These are phyloP conservation scores for Hydropsyche tenuis DNA, from an alignment of 1,140 invertebrate species.

Conservation along the genomic window DNA sequence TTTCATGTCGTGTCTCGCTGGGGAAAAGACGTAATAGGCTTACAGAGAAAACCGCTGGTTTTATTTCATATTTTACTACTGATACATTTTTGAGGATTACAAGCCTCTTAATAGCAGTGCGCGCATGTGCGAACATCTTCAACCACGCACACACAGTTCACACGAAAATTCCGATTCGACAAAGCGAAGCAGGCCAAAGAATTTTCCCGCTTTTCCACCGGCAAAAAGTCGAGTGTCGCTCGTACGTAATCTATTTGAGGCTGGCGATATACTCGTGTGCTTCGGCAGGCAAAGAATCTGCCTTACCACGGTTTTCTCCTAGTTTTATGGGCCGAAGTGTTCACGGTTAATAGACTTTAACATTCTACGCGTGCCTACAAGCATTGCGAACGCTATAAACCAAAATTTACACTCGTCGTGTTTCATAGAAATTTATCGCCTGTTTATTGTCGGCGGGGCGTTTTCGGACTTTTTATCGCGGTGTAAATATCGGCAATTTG, in stretches of 20 bases:
- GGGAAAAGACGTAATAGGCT: conserved; percentile 25
- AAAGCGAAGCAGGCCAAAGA: too few relatives aligned
- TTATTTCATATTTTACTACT: conserved; percentile 32
- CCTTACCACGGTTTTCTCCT: conserved; percentile 2
- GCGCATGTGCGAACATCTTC: too few relatives aligned
- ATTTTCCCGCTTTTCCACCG: too few relatives aligned
- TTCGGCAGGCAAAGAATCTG: not conserved
- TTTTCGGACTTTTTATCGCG: not conserved
- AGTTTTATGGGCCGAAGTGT: conserved; percentile 31
- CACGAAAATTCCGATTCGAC: too few relatives aligned
- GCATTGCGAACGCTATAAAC: conserved; percentile 30
- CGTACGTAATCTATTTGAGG: too few relatives aligned
- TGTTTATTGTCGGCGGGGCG: conserved; percentile 28
- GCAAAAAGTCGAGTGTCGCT: too few relatives aligned
- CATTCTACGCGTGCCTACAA: conserved; percentile 32
- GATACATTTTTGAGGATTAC: conserved; percentile 15
- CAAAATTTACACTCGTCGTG: conserved; percentile 36
- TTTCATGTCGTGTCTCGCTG: conserved; percentile 27
- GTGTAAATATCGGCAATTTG: conserved; percentile 16
- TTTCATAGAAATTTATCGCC: conserved; percentile 34
- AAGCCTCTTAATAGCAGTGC: not conserved
- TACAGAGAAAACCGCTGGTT: conserved; percentile 11
- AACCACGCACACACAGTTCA: too few relatives aligned
- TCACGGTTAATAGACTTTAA: conserved; percentile 36
- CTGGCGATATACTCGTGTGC: too few relatives aligned